Evolutionary conservation across 2,797 vertebrate species (phyloP), one percentile per base, ranked within the genome.

Genomic region (Apodemus agrarius): DNA sequence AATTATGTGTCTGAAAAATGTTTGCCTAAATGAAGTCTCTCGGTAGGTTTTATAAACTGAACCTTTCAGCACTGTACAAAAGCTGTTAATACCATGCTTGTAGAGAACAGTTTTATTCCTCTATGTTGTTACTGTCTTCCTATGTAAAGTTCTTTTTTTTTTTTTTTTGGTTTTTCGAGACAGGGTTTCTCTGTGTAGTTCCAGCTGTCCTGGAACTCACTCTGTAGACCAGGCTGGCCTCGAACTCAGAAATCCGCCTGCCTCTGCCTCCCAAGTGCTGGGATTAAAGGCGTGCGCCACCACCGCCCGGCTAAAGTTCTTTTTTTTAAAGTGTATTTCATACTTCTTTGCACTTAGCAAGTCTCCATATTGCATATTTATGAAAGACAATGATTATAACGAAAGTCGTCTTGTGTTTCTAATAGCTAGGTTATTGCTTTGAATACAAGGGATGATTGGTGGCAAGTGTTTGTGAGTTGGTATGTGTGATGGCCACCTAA

Each of bases 21-120:
- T 93, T 92, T 96, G 54, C 40, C 17, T 93, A 86, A 92, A 52
- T 67, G 85, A 79, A 93, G n/a, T 91, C 40, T 29, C 94, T 93
- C 2, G 85, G 3, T 88, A 88, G 72, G 21, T 67, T 96, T 61
- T 59, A 85, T 74, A 79, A 81, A 92, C 72, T 92, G 26, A 93
- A 52, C 5, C 22, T 72, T 29, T 59, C 6, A 26, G 7, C 34
- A 49, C 43, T 22, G 1, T 94, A 46, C 74, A 65, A 17, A 90
- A 95, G 75, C 69, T 96, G 1, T 49, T 65, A 93, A 79, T 80
- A 72, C 46, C 6, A 19, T 26, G 54, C 2, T 84, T 16, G 76
- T 69, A 94, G 31, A 81, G 59, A 95, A 88, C 57, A 87, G 3
- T 63, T 72, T 96, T 29, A 3, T 72, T 96, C 26, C 3, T 95